Evolutionary conservation across 2,113 vertebrate species (phyloP).

Genomic region (Upupa epops): DNA sequence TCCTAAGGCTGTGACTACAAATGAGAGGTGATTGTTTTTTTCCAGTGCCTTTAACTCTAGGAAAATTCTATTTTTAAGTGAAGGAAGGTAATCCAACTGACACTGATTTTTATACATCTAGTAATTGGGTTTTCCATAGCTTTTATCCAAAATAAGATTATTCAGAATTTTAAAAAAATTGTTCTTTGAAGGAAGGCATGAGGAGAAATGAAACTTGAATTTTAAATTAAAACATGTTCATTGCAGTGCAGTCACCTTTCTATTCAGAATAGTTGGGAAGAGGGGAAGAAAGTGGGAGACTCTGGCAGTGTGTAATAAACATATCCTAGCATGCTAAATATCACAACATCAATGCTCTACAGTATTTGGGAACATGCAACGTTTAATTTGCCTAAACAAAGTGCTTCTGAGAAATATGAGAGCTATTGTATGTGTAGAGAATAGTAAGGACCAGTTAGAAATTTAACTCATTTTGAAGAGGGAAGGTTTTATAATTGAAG

Average conservation of each 20-base stretch:
- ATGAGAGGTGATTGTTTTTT: neutral
- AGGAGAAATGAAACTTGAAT: neutral
- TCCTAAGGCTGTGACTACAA: neutral
- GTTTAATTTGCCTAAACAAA: conserved; percentile 30
- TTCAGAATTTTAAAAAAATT: neutral
- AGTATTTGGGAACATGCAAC: neutral
- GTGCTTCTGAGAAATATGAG: conserved; percentile 1
- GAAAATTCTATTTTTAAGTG: neutral
- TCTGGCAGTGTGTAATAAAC: neutral
- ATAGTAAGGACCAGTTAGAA: conserved; percentile 3
- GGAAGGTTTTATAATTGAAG: conserved; percentile 36
- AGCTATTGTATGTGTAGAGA: neutral
- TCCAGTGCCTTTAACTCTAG: neutral
- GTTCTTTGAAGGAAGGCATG: neutral
- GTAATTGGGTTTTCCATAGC: neutral
- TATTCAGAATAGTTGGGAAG: neutral
- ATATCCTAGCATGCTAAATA: neutral
- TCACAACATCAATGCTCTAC: neutral
- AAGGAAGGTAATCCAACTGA: neutral
- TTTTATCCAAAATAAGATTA: neutral
- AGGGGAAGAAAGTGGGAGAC: neutral
- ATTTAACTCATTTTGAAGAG: neutral
- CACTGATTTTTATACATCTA: neutral
- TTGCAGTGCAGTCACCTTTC: neutral
- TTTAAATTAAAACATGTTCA: neutral